phyloP scores from a whole-genome alignment of 2,888 invertebrate species.

The Aphodius granarius region DNA sequence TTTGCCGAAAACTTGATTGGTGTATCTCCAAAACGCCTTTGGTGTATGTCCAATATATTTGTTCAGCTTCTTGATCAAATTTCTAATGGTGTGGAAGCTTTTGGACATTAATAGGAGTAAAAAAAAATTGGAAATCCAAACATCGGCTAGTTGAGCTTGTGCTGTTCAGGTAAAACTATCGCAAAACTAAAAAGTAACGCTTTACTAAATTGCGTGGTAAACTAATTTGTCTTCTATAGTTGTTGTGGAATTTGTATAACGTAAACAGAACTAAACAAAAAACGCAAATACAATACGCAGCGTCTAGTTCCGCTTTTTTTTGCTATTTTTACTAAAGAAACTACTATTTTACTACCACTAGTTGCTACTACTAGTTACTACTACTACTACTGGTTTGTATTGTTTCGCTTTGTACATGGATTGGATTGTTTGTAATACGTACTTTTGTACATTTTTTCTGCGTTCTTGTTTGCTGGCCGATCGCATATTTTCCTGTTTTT shows the following conservation, averaged over 20 bases:
- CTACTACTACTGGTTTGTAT: not conserved
- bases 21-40: no score
- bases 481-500: not conserved
- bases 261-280: not conserved
- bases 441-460: constrained; percentile 1
- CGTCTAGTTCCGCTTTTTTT: not conserved
- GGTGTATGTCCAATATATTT: no score
- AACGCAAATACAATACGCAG: not conserved
- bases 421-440: not conserved
- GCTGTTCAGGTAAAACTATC: not conserved
- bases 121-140: not conserved
- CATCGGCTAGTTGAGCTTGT: not conserved
- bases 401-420: not conserved
- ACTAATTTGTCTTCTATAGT: constrained; percentile 9
- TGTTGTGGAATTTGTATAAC: not conserved
- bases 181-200: not conserved
- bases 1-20: no score
- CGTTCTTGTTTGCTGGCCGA: constrained; percentile 2
- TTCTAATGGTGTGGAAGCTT: no score
- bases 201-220: not conserved
- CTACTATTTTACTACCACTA: not conserved
- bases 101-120: no score
- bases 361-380: no score
- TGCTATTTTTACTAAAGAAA: not conserved
- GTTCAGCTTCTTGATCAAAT: no score